These are phyloP conservation scores for Sebastes kiyomatsui DNA, from an alignment of 2,797 vertebrate genomes.

Conservation along the genomic window DNA sequence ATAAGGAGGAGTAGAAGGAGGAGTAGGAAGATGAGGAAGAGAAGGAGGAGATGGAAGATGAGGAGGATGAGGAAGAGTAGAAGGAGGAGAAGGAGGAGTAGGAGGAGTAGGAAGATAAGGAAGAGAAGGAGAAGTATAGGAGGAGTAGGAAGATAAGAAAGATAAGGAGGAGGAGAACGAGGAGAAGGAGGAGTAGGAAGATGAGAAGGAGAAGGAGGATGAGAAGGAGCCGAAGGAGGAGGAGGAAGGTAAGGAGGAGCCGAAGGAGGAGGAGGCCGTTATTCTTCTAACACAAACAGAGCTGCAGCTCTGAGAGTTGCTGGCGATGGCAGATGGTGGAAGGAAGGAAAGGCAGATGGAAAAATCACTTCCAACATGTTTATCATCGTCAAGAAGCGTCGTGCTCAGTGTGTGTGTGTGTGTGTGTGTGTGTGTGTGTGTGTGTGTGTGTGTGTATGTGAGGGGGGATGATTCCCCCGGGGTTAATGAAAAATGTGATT, in stretches of 20 bases:
- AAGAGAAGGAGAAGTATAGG: too few relatives aligned
- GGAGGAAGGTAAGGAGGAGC: not conserved
- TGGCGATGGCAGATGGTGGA: constrained; percentile 64
- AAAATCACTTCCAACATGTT: constrained; percentile 73
- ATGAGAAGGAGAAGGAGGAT: too few relatives aligned
- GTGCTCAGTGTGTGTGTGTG: not conserved
- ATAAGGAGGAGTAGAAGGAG: too few relatives aligned
- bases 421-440: not conserved
- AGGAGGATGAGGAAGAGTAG: too few relatives aligned
- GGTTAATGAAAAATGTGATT: constrained; percentile 58
- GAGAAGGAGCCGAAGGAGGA: too few relatives aligned
- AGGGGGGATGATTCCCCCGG: constrained; percentile 17
- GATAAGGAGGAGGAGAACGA: too few relatives aligned
- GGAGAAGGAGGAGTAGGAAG: too few relatives aligned
- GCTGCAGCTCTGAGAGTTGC: constrained; percentile 47
- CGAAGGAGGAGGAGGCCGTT: not conserved
- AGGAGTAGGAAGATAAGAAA: too few relatives aligned
- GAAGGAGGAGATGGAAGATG: too few relatives aligned
- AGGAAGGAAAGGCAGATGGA: constrained; percentile 74
- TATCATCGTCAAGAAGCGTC: constrained; percentile 53
- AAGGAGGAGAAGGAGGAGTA: too few relatives aligned
- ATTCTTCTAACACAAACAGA: constrained; percentile 45
- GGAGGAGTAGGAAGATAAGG: too few relatives aligned
- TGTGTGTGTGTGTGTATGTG: not conserved
- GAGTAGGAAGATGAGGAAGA: too few relatives aligned